Conservation (phyloP, 2,113 vertebrate species). For the Copsychus sechellarum region DNA sequence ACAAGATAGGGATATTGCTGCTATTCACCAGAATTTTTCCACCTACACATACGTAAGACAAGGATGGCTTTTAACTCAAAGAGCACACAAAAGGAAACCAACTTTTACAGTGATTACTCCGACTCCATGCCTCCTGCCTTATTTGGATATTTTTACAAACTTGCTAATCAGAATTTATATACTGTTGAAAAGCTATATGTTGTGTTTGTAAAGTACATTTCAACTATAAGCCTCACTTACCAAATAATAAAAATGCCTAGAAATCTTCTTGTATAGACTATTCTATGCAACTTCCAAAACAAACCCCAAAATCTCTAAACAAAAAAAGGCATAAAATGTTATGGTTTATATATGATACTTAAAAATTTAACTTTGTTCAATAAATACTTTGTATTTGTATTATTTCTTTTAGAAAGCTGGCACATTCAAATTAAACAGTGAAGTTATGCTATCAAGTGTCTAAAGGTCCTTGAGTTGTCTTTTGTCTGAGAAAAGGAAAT, state of each 20-base stretch:
- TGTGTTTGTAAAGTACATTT: not conserved
- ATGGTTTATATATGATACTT: not conserved
- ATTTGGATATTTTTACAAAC: slow-evolving; percentile 4
- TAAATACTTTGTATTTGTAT: not conserved
- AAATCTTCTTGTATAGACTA: not conserved
- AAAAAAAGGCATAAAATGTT: not conserved
- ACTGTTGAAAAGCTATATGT: not conserved
- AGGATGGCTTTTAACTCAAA: not conserved
- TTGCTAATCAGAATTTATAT: not conserved
- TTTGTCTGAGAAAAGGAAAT: not conserved
- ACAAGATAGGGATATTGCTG: not conserved
- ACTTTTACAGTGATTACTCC: not conserved
- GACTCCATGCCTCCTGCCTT: not conserved
- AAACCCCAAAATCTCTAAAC: not conserved
- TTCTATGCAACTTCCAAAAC: not conserved
- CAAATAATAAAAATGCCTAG: not conserved
- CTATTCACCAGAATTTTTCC: not conserved
- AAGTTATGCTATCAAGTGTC: not conserved
- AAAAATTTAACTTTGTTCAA: not conserved
- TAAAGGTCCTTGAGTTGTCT: not conserved
- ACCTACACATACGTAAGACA: not conserved
- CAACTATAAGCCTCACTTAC: not conserved
- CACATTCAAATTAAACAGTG: not conserved
- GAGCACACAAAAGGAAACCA: not conserved
- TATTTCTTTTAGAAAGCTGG: not conserved